These are phyloP conservation scores for Pseudomyrmex gracilis DNA, from an alignment of 1,140 invertebrate genomes.

Conservation along the genomic window DNA sequence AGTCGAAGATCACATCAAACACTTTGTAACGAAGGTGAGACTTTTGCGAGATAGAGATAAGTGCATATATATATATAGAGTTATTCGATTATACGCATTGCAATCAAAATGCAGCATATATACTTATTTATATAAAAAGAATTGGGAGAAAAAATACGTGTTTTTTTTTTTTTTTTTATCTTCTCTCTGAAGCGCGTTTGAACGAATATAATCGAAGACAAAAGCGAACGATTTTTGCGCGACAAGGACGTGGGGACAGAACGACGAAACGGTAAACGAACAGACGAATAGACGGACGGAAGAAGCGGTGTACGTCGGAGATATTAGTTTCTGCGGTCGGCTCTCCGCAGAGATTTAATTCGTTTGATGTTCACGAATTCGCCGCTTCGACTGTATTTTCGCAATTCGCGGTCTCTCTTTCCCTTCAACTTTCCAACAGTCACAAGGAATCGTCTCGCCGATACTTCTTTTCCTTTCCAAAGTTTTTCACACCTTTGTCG, in stretches of 20 bases:
- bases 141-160: not conserved
- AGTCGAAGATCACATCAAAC: constrained; percentile 4
- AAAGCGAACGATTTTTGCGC: constrained; percentile 38
- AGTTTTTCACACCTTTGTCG: constrained; percentile 49
- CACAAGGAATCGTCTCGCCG: not conserved
- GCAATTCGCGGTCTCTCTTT: constrained; percentile 65
- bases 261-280: constrained; percentile 55
- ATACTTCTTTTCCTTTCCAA: not conserved
- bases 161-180: not conserved
- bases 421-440: constrained; percentile 40
- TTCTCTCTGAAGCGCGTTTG: constrained; percentile 25
- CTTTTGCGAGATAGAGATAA: constrained; percentile 8
- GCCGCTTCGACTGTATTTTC: constrained; percentile 81
- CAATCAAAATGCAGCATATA: constrained; percentile 7
- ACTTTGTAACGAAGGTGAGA: constrained; percentile 10
- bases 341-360: constrained; percentile 85
- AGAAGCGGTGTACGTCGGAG: constrained; percentile 75
- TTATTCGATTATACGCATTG: constrained; percentile 19
- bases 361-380: constrained; percentile 86
- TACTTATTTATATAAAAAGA: not conserved
- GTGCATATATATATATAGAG: not conserved
- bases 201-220: constrained; percentile 48
- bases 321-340: constrained; percentile 86
- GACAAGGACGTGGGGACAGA: constrained; percentile 43
- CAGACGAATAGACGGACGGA: constrained; percentile 57